These are phyloP conservation scores for Lithobates sylvaticus DNA, from an alignment of 2,797 vertebrate genomes.

Conservation along the genomic window DNA sequence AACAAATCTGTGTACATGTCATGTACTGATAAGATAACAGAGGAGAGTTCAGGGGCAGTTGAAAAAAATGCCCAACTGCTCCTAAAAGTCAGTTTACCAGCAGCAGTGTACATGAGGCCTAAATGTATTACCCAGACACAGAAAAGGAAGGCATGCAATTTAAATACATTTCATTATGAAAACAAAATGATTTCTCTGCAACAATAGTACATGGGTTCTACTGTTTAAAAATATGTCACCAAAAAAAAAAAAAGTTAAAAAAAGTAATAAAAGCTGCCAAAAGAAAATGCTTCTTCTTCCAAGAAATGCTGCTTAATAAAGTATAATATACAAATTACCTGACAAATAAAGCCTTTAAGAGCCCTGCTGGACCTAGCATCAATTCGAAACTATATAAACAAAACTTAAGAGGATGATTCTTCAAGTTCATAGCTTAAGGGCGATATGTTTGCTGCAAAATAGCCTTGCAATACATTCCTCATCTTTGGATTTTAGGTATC, in stretches of 20 bases:
- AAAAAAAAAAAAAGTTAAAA: neutral
- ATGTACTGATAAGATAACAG: too few species aligned
- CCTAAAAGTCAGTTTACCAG: too few species aligned
- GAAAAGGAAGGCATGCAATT: neutral
- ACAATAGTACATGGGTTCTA: neutral
- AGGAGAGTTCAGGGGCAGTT: too few species aligned
- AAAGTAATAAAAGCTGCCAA: neutral
- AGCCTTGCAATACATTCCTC: neutral
- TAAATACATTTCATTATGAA: neutral
- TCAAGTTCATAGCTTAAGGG: slow-evolving; percentile 3
- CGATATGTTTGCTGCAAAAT: neutral
- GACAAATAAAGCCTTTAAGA: slow-evolving; percentile 29
- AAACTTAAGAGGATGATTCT: slow-evolving; percentile 8
- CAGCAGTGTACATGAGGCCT: too few species aligned
- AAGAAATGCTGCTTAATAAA: slow-evolving; percentile 18
- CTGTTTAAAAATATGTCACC: neutral
- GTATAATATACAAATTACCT: slow-evolving; percentile 9
- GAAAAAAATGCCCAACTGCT: too few species aligned
- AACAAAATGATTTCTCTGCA: too few species aligned
- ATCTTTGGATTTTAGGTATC: neutral
- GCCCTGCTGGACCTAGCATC: neutral
- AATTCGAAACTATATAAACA: slow-evolving; percentile 9
- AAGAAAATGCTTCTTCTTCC: neutral
- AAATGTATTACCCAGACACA: neutral
- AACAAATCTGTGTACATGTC: too few species aligned